Conservation (phyloP, 2,113 vertebrate genomes). For the Gallinago undulata region DNA sequence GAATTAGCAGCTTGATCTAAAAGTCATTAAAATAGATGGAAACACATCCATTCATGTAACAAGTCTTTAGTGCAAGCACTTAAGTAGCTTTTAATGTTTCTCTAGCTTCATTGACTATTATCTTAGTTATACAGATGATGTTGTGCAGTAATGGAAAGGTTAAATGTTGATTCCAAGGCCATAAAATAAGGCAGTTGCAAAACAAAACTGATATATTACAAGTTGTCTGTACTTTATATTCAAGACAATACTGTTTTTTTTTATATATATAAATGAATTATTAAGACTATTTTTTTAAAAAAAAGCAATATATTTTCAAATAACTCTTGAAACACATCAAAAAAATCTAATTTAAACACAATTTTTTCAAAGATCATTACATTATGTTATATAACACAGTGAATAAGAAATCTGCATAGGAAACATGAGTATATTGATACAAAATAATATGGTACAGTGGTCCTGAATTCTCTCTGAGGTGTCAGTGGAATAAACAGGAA, state of each 20-base stretch:
- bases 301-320: not conserved
- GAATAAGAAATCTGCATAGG: not conserved
- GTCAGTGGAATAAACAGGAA: not conserved
- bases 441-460: not conserved
- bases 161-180: not conserved
- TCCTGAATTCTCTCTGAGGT: not conserved
- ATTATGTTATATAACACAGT: not conserved
- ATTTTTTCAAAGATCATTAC: not conserved
- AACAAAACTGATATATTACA: not conserved
- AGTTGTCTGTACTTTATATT: not conserved
- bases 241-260: not conserved
- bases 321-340: not conserved
- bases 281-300: not conserved
- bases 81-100: not conserved
- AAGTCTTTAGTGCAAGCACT: not conserved
- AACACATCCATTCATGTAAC: not conserved
- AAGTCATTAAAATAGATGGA: constrained; percentile 12
- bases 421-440: not conserved
- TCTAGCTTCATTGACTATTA: not conserved
- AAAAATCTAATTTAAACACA: not conserved
- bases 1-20: not conserved
- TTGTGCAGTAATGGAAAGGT: not conserved
- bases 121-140: not conserved
- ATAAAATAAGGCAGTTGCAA: not conserved
- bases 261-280: not conserved